These are phyloP conservation scores for Euphydryas editha DNA, from an alignment of 2,888 invertebrate species.

Conservation along the genomic window DNA sequence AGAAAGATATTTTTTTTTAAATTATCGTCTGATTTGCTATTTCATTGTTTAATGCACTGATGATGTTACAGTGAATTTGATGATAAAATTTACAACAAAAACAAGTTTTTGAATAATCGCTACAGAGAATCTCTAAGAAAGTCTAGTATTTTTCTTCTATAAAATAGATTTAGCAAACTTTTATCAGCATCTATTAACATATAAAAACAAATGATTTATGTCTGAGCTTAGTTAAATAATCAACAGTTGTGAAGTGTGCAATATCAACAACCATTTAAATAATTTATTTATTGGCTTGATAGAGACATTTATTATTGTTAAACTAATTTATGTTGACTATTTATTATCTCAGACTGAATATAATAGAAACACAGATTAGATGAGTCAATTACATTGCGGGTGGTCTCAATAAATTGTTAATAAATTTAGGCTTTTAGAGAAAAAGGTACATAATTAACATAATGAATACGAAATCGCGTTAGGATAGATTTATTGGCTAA, in stretches of 20 bases:
- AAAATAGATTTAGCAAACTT: not conserved
- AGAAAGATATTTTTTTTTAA: too few relatives aligned
- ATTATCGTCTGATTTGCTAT: too few relatives aligned
- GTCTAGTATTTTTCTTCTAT: not conserved
- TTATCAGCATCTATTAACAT: constrained; percentile 14
- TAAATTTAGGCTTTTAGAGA: constrained; percentile 40
- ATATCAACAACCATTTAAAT: constrained; percentile 62
- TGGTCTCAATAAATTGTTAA: constrained; percentile 46
- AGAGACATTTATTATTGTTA: constrained; percentile 59
- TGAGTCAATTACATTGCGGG: constrained; percentile 44
- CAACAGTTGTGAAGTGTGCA: constrained; percentile 45
- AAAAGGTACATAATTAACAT: constrained; percentile 43
- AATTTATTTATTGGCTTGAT: constrained; percentile 63
- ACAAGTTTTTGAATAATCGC: not conserved
- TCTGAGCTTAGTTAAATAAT: constrained; percentile 27
- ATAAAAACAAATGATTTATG: constrained; percentile 28
- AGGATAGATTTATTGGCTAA: constrained; percentile 31
- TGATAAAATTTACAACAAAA: not conserved
- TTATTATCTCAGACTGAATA: constrained; percentile 44
- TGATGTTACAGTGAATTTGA: too few relatives aligned
- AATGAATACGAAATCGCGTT: constrained; percentile 32
- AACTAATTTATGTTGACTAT: constrained; percentile 55
- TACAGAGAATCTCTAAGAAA: not conserved
- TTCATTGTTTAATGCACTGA: too few relatives aligned
- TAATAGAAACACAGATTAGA: constrained; percentile 44